A percentile compares a stretch with the other conserved stretches of the same genome.
phyloP scores from a whole-genome alignment of 2,888 invertebrate species.

The Chaitophorus viminalis region DNA sequence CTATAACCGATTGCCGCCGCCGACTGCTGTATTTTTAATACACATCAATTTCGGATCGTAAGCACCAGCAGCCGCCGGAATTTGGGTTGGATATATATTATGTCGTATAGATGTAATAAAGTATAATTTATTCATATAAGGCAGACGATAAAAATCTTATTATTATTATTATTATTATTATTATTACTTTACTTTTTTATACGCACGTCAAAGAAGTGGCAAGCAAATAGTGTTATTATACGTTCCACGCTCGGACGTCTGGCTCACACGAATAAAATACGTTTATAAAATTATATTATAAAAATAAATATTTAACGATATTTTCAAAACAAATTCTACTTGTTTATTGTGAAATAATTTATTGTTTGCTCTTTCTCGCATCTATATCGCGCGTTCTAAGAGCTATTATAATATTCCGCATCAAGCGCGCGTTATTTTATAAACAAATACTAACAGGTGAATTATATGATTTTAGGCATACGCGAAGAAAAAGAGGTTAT shows the following conservation, averaged over 20 bases:
- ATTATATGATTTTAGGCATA: too few relatives aligned
- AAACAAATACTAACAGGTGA: background rate
- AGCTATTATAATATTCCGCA: background rate
- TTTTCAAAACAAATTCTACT: background rate
- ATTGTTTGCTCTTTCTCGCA: background rate
- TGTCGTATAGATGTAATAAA: background rate
- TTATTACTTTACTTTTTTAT: background rate
- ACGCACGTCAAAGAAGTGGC: background rate
- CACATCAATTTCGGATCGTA: constrained; percentile 37
- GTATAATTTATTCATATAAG: constrained; percentile 27
- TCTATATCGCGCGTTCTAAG: background rate
- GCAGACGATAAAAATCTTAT: background rate
- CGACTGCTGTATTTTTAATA: background rate
- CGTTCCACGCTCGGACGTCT: too few relatives aligned
- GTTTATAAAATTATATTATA: background rate
- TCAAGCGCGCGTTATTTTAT: background rate
- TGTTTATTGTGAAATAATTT: background rate
- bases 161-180: background rate
- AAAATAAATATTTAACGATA: background rate
- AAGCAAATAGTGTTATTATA: background rate
- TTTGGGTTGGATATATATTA: constrained; percentile 30
- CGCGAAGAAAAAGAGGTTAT: too few relatives aligned
- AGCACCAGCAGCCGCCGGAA: constrained; percentile 28
- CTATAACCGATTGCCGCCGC: background rate
- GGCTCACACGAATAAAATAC: background rate